Base-by-base conservation (phyloP, 2,113 vertebrate genomes). In the Gasterosteus aculeatus region DNA sequence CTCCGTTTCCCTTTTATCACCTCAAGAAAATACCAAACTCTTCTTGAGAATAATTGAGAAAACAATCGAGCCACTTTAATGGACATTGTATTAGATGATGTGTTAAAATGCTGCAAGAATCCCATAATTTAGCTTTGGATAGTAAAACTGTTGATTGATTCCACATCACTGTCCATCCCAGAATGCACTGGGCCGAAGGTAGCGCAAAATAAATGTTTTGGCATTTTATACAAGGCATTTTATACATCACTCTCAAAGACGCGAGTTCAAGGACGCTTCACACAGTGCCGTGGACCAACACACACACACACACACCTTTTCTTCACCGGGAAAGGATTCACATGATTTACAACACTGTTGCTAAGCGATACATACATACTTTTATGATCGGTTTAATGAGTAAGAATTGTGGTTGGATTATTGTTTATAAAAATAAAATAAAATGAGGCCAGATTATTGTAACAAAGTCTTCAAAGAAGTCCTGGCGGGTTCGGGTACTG, bases 211-310 rank as follows among this genome's bases (percentile, higher is more conserved):
- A 58, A 64, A 61, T 58, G 61, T 58, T 53, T 0, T 51, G 58
- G 11, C 19, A 56, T 63, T 79, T 79, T 18, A 51, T 29, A 49
- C 7, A 47, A 63, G 26, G 4, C 63, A 41, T 56, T 80, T 68
- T 75, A 42, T 58, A 73, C 35, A 29, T 67, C 31, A 53, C 68
- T 61, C 53, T 44, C 58, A 81, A 72, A 82, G 42, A 16, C 49
- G 26, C 0, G 10, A 67, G 65, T 79, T 85, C 80, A 87, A 82
- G 76, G 83, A 84, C 78, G 29, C 66, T 14, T 33, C n/a, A 53
- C 47, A 63, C 46, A 44, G 35, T 0, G 10, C 64, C 18, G 19
- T 72, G 54, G 38, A 44, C 73, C 74, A 70, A 79, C 70, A 75
- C 12, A 35, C 26, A 59, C 19, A 65, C 72, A 65, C 39, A 59